These are phyloP conservation scores for Heliconius congener DNA, from an alignment of 1,140 invertebrate species.

Conservation along the genomic window DNA sequence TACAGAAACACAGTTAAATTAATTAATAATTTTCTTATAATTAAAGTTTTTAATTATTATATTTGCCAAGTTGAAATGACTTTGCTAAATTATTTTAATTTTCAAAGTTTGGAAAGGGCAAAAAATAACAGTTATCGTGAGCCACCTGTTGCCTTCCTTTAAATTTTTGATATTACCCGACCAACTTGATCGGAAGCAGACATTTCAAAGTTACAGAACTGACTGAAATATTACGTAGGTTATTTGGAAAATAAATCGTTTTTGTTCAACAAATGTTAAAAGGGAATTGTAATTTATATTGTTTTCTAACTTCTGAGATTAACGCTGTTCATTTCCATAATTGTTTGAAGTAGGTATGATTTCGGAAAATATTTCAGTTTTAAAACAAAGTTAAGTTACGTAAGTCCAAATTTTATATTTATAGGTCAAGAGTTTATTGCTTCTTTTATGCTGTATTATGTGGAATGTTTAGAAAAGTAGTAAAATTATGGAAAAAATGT, in stretches of 20 bases:
- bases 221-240: conserved; percentile 15
- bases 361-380: neutral
- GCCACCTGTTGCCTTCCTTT: conserved; percentile 24
- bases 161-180: conserved; percentile 19
- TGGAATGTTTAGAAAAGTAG: no score
- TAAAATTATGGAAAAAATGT: no score
- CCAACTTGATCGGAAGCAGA: conserved; percentile 16
- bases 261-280: conserved; percentile 14
- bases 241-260: conserved; percentile 25
- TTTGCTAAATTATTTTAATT: neutral
- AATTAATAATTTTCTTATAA: no score
- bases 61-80: neutral
- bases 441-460: no score
- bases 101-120: neutral
- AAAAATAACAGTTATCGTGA: conserved; percentile 17
- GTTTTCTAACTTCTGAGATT: neutral
- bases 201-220: conserved; percentile 22
- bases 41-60: no score
- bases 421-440: neutral
- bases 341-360: conserved; percentile 2
- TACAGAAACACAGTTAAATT: no score
- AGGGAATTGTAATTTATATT: conserved; percentile 20
- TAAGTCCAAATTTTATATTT: no score
- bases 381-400: neutral
- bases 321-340: conserved; percentile 8